Evolutionary conservation across 1,140 invertebrate species (phyloP).

Genomic region (Hycleus cichorii): DNA sequence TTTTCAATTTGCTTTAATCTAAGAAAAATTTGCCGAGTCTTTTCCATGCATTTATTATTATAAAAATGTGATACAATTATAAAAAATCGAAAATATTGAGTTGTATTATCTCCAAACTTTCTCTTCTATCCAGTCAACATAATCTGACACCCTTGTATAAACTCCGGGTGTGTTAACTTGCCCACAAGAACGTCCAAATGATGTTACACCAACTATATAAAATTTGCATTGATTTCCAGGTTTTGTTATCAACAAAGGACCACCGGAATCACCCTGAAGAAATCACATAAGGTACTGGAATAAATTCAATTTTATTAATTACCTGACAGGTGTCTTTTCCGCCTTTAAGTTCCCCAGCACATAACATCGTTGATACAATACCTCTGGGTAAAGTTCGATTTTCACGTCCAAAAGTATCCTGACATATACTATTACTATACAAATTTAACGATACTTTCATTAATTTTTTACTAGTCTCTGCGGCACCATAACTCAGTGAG

Average conservation of each 20-base stretch:
- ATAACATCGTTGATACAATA: slow-evolving; percentile 54
- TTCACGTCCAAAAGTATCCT: slow-evolving; percentile 39
- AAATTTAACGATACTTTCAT: slow-evolving; percentile 58
- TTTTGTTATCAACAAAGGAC: slow-evolving; percentile 48
- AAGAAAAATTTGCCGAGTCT: not conserved
- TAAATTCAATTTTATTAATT: not conserved
- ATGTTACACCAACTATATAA: slow-evolving; percentile 48
- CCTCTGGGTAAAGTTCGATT: slow-evolving; percentile 42
- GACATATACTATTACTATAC: slow-evolving; percentile 49
- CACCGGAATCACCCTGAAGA: slow-evolving; percentile 58
- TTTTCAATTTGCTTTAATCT: not conserved
- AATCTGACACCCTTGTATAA: slow-evolving; percentile 51
- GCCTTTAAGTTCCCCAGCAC: slow-evolving; percentile 60
- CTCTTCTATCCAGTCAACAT: slow-evolving; percentile 53
- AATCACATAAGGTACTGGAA: not conserved
- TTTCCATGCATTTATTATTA: not conserved
- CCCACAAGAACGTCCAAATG: slow-evolving; percentile 50
- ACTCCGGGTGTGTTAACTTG: slow-evolving; percentile 46
- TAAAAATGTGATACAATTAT: not conserved
- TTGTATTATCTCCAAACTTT: slow-evolving; percentile 29
- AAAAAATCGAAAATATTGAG: not conserved
- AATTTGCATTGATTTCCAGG: slow-evolving; percentile 47
- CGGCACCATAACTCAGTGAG: slow-evolving; percentile 31
- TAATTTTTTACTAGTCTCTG: slow-evolving; percentile 51
- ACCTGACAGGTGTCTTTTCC: slow-evolving; percentile 74